Evolutionary conservation across 1,140 invertebrate genomes (phyloP).

Genomic region (Drosophila persimilis): DNA sequence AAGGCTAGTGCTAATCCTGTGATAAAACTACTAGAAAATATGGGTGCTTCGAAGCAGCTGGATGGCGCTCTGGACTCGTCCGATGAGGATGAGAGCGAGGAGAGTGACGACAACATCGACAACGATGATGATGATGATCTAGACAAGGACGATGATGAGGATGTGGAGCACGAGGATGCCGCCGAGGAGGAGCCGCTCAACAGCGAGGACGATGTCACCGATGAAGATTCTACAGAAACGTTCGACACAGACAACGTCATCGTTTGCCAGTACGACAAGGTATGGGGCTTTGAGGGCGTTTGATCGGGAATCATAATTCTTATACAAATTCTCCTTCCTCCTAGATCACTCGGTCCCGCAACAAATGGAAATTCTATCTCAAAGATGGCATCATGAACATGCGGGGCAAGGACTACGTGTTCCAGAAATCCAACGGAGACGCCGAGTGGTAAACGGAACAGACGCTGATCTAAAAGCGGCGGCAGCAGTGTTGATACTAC

Average conservation of each 20-base stretch:
- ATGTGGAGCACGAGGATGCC: slow-evolving; percentile 89
- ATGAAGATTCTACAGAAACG: slow-evolving; percentile 96
- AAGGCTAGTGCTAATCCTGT: background rate
- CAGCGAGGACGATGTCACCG: slow-evolving; percentile 97
- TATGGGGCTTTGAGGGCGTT: slow-evolving; percentile 74
- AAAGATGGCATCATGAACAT: slow-evolving; percentile 99
- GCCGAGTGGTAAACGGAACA: slow-evolving; percentile 94
- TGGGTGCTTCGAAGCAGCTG: slow-evolving; percentile 80
- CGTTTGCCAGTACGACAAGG: slow-evolving; percentile 99
- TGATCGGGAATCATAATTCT: background rate
- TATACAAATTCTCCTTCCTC: background rate
- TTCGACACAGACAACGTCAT: slow-evolving; percentile 99
- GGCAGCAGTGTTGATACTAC: slow-evolving; percentile 20
- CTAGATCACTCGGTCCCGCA: slow-evolving; percentile 97
- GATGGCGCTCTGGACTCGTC: slow-evolving; percentile 91
- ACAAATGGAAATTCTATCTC: slow-evolving; percentile 99
- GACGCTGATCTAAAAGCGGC: background rate
- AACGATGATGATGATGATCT: slow-evolving; percentile 89
- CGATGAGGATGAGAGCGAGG: slow-evolving; percentile 88
- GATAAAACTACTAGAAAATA: slow-evolving; percentile 50
- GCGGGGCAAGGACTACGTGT: slow-evolving; percentile 98
- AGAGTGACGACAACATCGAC: slow-evolving; percentile 88
- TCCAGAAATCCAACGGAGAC: slow-evolving; percentile 99
- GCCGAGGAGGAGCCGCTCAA: slow-evolving; percentile 96
- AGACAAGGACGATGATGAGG: slow-evolving; percentile 90